Evolutionary conservation across 1,140 invertebrate genomes (phyloP).

Genomic region (Brachionus angularis): DNA sequence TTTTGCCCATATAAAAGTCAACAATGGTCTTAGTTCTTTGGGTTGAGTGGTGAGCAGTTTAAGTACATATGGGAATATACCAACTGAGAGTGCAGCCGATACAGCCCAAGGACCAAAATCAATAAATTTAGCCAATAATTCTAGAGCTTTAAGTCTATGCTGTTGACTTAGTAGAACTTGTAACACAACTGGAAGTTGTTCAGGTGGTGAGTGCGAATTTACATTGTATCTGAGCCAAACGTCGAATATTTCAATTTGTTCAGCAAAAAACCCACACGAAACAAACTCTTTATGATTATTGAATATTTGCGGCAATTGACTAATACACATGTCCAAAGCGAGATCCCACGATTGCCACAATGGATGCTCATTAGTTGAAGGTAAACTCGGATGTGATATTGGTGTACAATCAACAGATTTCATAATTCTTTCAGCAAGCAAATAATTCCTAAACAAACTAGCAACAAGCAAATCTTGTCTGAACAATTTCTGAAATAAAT

Average conservation of each 20-base stretch:
- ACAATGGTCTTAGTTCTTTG: slow-evolving; percentile 78
- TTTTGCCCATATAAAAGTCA: slow-evolving; percentile 99
- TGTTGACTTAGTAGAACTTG: slow-evolving; percentile 90
- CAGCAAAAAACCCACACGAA: slow-evolving; percentile 20
- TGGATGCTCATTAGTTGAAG: slow-evolving; percentile 70
- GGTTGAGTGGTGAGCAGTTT: slow-evolving; percentile 81
- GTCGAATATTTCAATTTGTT: slow-evolving; percentile 42
- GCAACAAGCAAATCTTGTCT: slow-evolving; percentile 89
- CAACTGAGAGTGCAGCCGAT: slow-evolving; percentile 87
- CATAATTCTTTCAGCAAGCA: slow-evolving; percentile 92
- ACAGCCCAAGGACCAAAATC: slow-evolving; percentile 96
- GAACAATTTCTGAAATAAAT: slow-evolving; percentile 92
- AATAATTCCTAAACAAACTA: slow-evolving; percentile 91
- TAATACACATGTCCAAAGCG: slow-evolving; percentile 83
- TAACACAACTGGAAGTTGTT: slow-evolving; percentile 89
- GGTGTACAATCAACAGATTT: slow-evolving; percentile 91
- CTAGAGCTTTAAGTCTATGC: slow-evolving; percentile 85
- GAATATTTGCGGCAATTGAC: slow-evolving; percentile 69
- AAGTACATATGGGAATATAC: slow-evolving; percentile 96
- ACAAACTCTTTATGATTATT: background rate
- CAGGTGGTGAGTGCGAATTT: slow-evolving; percentile 62
- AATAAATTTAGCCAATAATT: slow-evolving; percentile 87
- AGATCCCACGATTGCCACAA: slow-evolving; percentile 89
- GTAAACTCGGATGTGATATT: slow-evolving; percentile 80
- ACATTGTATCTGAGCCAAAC: slow-evolving; percentile 16